phyloP scores from a whole-genome alignment of 2,888 invertebrate genomes.

The Malthinus flaveolus region DNA sequence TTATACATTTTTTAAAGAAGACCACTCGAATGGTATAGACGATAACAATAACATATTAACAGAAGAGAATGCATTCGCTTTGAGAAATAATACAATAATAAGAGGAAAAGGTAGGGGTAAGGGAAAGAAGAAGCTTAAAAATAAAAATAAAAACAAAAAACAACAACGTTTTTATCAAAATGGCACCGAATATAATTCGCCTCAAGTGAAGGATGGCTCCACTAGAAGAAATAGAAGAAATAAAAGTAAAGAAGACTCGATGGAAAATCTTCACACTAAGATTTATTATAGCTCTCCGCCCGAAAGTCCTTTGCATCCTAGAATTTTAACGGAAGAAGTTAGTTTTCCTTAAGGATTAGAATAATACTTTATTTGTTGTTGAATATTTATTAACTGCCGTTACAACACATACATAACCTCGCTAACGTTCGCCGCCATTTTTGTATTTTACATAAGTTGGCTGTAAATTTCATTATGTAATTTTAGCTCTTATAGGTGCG shows the following conservation, averaged over 20 bases:
- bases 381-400: too few relatives aligned
- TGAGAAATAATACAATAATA: conserved; percentile 33
- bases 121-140: conserved; percentile 39
- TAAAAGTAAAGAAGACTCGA: conserved; percentile 51
- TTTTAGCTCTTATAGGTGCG: too few relatives aligned
- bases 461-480: too few relatives aligned
- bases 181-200: conserved; percentile 22
- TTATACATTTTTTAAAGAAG: conserved; percentile 34
- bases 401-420: neutral
- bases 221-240: conserved; percentile 55
- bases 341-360: conserved; percentile 15
- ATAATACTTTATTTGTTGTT: neutral
- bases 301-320: conserved; percentile 61
- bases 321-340: conserved; percentile 60
- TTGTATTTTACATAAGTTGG: too few relatives aligned
- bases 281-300: conserved; percentile 61
- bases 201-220: conserved; percentile 42
- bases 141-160: conserved; percentile 53
- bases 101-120: conserved; percentile 30
- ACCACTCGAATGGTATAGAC: conserved; percentile 23
- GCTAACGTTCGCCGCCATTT: too few relatives aligned
- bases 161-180: conserved; percentile 21
- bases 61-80: conserved; percentile 36
- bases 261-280: conserved; percentile 57
- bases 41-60: conserved; percentile 25